Evolutionary conservation across 2,113 vertebrate species (phyloP), one percentile per base, ranked within the genome.

Genomic region (Hemiscyllium ocellatum): DNA sequence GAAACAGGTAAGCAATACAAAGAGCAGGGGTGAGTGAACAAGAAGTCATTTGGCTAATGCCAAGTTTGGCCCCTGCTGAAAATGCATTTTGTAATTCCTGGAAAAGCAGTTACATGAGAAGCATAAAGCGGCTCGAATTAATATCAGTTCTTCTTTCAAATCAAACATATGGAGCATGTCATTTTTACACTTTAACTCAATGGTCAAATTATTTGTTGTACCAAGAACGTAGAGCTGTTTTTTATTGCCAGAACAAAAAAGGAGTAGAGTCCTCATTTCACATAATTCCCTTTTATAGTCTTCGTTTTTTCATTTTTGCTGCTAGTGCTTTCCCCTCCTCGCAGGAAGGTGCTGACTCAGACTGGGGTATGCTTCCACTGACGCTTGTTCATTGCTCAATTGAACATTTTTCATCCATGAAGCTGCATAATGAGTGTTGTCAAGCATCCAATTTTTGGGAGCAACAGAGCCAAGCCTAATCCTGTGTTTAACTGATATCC

Each of bases 181-280:
- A 10, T 69, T 72, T 50, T 95, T 95, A 95, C 70, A 69, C 68
- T 95, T 72, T 50, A 72, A 37, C 50, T 72, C 94, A 26, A 72
- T 22, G 50, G 94, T 70, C 65, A 94, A 70, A 94, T 47, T 69
- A 4, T 47, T 94, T 94, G 66, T 50, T 94, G 93, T 94, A 42
- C 37, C 70, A 94, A 72, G 24, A 3, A 19, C 52, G 1, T 50
- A 47, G 22, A 95, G 94, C 66, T 94, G 93, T 37, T 70, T 37
- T 47, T 94, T 50, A 94, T 94, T 69, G 10, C 47, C 66, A 70
- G 87, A 91, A 91, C 26, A 87, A 5, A 12, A 29, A 0, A 33
- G 87, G 87, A 91, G 56, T n/a, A 15, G 26, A 33, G 29, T 95
- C 69, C 94, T 50, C 47, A 76, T 76, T 95, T 95, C 68, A 29